Evolutionary conservation across 2,888 invertebrate genomes (phyloP).

Genomic region (Pandemis heparana): DNA sequence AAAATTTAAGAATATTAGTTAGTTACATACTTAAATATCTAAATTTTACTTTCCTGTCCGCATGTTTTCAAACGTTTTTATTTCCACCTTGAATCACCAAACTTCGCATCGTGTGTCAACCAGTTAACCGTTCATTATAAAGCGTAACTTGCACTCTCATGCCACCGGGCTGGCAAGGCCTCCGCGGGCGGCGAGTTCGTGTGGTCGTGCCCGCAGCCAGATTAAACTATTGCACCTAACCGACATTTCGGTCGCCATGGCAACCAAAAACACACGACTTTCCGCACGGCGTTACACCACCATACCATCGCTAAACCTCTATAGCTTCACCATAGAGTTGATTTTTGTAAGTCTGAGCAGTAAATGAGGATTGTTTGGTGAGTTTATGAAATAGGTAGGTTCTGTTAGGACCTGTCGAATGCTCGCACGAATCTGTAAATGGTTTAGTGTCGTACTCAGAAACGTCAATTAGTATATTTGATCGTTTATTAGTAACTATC

Average conservation of each 20-base stretch:
- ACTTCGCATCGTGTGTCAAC: background rate
- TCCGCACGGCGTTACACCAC: conserved; percentile 45
- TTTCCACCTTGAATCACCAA: too few relatives aligned
- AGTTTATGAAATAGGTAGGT: conserved; percentile 67
- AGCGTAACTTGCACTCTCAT: conserved; percentile 38
- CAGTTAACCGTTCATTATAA: background rate
- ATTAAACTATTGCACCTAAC: conserved; percentile 78
- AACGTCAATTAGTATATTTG: background rate
- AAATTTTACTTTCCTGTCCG: too few relatives aligned
- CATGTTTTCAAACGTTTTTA: too few relatives aligned
- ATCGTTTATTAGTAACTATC: background rate
- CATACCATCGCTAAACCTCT: conserved; percentile 14
- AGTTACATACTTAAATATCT: too few relatives aligned
- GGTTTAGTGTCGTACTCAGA: conserved; percentile 25
- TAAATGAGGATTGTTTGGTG: conserved; percentile 50
- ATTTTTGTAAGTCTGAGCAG: conserved; percentile 10
- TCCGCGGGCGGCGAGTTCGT: conserved; percentile 67
- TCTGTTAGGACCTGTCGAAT: conserved; percentile 60
- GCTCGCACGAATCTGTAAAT: conserved; percentile 61
- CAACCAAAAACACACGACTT: conserved; percentile 72
- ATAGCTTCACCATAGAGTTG: conserved; percentile 30
- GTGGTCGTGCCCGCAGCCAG: conserved; percentile 73
- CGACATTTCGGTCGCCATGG: conserved; percentile 78
- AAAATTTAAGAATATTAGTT: too few relatives aligned
- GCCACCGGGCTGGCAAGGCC: conserved; percentile 62